Base-by-base conservation (phyloP, 2,113 vertebrate species). In the Atherinomorus stipes region DNA sequence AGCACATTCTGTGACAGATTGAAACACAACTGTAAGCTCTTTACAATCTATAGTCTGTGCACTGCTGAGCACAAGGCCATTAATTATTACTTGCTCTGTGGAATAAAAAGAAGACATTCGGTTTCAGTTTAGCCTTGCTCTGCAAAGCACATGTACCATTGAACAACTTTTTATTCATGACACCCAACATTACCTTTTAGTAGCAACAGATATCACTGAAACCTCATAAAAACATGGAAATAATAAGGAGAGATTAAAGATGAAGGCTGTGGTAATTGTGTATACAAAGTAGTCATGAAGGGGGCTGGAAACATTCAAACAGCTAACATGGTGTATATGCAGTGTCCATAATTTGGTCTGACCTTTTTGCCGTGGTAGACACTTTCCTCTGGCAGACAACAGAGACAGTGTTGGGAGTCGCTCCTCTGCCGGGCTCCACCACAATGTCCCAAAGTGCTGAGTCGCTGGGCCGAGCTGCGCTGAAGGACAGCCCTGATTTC, bases 361-460 rank as follows among this genome's bases (percentile, higher is more conserved):
- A 96, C 97, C 94, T 95, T 91, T 88, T 93, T 2, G 86, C 91
- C 0, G 89, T 79, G 78, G 85, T 63, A 1, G 90, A 47, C 1
- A 87, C 50, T 78, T 90, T 97, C 90, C 92, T 96, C 64, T 89
- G 94, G 70, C 97, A 99, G 21, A 93, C 45, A 4, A 98, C 93
- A 4, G 95, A 94, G 0, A 96, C 93, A 0, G 95, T 94, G 1
- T 93, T 91, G 0, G 91, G 83, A 54, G 77, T 57, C 1, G 60
- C 73, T 64, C 65, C 89, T 60, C 76, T 81, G 67, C 94, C 94
- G 2, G 84, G 18, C 10, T 93, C 94, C 66, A 95, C 88, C 0
- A 79, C 80, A 40, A 96, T 80, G 59, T 97, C 95, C 97, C 97
- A 98, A 15, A 92, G 5, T n/a, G 87, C 69, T 0, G 95, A 88